phyloP scores from a whole-genome alignment of 2,888 invertebrate species.

The Morpho helenor region DNA sequence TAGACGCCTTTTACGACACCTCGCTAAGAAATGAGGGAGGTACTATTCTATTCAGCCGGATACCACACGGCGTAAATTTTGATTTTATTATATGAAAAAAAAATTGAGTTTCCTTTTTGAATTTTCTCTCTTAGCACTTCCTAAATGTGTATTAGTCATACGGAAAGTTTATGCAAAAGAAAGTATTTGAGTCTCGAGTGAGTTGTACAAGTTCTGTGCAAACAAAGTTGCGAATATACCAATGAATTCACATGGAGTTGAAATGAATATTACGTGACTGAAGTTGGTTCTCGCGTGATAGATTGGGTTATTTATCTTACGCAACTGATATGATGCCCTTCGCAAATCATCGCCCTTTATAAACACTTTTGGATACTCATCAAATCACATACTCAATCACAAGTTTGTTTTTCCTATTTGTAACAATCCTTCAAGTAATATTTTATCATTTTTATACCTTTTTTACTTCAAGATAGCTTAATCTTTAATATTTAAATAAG shows the following conservation, averaged over 20 bases:
- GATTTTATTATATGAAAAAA: too few species aligned
- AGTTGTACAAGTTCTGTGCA: not conserved
- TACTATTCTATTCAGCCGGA: too few species aligned
- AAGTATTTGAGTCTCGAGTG: conserved; percentile 5
- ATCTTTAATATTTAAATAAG: too few species aligned
- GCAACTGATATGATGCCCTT: conserved; percentile 6
- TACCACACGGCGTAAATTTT: too few species aligned
- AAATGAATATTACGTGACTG: conserved; percentile 11
- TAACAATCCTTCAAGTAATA: too few species aligned
- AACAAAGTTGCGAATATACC: conserved; percentile 2
- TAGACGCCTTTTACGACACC: too few species aligned
- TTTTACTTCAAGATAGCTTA: too few species aligned
- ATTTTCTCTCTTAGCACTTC: too few species aligned
- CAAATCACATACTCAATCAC: not conserved
- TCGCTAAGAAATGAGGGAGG: too few species aligned
- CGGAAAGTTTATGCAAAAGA: conserved; percentile 6
- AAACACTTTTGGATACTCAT: not conserved
- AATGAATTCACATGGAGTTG: conserved; percentile 7
- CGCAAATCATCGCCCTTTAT: conserved; percentile 4
- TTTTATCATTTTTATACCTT: too few species aligned
- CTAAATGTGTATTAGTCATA: not conserved
- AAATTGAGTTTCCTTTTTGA: too few species aligned
- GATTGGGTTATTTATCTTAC: conserved; percentile 10
- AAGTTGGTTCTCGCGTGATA: conserved; percentile 8
- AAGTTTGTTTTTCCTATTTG: too few species aligned